These are phyloP conservation scores for Vicugna pacos DNA, from an alignment of 2,113 vertebrate species.

Conservation along the genomic window DNA sequence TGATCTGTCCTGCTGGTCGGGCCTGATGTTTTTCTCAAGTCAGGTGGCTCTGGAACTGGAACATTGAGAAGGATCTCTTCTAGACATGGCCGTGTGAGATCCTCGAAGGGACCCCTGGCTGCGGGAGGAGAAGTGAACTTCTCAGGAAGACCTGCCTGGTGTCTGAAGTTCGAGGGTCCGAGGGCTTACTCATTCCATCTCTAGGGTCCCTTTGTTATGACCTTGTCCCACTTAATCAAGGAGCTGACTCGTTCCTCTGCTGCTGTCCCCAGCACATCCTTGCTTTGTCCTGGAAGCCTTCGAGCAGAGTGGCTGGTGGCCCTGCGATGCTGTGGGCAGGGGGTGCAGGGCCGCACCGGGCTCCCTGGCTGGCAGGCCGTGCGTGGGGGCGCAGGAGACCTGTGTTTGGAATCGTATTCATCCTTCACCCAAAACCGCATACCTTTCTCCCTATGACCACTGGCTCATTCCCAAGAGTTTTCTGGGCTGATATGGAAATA, in stretches of 20 bases:
- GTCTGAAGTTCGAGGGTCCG: background rate
- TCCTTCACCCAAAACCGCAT: background rate
- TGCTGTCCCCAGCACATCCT: rapidly evolving
- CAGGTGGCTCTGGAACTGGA: background rate
- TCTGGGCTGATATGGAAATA: background rate
- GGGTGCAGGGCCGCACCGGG: background rate
- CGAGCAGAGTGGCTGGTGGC: too few relatives aligned
- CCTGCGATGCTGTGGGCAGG: rapidly evolving
- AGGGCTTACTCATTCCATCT: rapidly evolving
- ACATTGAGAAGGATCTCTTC: background rate
- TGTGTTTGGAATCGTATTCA: background rate
- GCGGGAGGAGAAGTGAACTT: background rate
- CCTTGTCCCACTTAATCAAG: background rate
- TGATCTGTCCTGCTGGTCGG: background rate
- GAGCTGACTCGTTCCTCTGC: rapidly evolving
- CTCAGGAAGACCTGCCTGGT: background rate
- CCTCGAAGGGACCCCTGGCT: background rate
- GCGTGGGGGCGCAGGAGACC: background rate
- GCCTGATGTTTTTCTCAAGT: background rate
- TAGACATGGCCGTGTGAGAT: background rate
- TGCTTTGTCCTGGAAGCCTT: background rate
- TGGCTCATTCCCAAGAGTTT: background rate
- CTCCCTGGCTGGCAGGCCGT: background rate
- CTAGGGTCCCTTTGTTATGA: too few relatives aligned
- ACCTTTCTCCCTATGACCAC: background rate